phyloP scores from a whole-genome alignment of 2,888 invertebrate genomes.

The Galeopsomyia nigrocyanea region DNA sequence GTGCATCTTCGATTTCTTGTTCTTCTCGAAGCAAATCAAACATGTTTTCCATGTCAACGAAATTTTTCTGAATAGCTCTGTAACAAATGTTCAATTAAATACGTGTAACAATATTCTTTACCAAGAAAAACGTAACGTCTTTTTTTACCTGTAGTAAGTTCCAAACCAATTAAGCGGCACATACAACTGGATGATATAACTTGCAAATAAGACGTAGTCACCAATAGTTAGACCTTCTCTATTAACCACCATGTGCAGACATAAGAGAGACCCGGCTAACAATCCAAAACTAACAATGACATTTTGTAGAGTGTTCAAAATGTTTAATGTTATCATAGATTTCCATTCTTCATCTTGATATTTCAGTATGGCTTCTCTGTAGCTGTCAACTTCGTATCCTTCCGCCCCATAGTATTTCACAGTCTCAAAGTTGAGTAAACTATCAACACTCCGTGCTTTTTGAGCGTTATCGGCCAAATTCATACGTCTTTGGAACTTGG shows the following conservation, averaged over 20 bases:
- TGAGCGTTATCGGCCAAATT: slow-evolving; percentile 94
- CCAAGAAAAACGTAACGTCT: background rate
- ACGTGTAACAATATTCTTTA: slow-evolving; percentile 4
- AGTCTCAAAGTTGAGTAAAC: slow-evolving; percentile 97
- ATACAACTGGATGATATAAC: slow-evolving; percentile 94
- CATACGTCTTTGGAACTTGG: slow-evolving; percentile 94
- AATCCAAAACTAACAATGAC: slow-evolving; percentile 89
- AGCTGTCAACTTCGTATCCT: slow-evolving; percentile 88
- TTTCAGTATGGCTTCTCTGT: slow-evolving; percentile 85
- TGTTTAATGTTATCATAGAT: slow-evolving; percentile 85
- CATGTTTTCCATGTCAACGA: slow-evolving; percentile 99
- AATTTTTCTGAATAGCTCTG: slow-evolving; percentile 96
- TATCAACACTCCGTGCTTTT: slow-evolving; percentile 94
- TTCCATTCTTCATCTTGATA: slow-evolving; percentile 95
- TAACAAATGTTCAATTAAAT: slow-evolving; percentile 29
- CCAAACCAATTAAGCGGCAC: slow-evolving; percentile 98
- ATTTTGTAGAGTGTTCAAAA: slow-evolving; percentile 93
- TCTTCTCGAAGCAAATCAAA: slow-evolving; percentile 92
- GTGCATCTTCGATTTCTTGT: slow-evolving; percentile 87
- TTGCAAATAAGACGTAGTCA: slow-evolving; percentile 95
- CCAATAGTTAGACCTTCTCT: slow-evolving; percentile 85
- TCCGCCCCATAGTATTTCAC: slow-evolving; percentile 99
- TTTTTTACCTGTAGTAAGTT: slow-evolving; percentile 89
- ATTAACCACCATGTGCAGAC: slow-evolving; percentile 84
- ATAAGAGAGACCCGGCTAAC: slow-evolving; percentile 88